phyloP scores from a whole-genome alignment of 2,113 vertebrate species.

The Agapornis roseicollis region DNA sequence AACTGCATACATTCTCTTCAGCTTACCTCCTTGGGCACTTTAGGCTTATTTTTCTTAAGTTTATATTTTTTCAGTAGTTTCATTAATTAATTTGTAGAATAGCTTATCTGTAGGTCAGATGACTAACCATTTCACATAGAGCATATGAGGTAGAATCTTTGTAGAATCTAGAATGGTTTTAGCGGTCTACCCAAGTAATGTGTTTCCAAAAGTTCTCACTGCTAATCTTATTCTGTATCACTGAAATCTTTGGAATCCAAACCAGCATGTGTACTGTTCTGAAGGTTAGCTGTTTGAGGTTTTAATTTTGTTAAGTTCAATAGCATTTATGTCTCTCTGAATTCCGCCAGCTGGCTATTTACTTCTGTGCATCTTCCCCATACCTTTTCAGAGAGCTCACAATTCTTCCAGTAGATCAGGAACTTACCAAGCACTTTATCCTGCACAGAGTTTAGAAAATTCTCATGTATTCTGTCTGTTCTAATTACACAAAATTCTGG shows the following conservation, averaged over 20 bases:
- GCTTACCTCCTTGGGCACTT: background rate
- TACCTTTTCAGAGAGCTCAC: background rate
- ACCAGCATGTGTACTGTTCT: rapidly evolving
- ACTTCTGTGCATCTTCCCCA: background rate
- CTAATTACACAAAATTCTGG: background rate
- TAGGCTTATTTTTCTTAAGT: background rate
- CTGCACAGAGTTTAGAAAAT: background rate
- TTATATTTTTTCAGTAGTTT: background rate
- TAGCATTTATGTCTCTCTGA: background rate
- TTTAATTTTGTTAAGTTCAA: background rate
- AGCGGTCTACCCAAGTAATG: background rate
- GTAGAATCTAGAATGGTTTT: no score
- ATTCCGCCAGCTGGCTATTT: background rate
- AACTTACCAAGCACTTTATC: background rate
- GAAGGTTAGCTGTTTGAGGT: background rate
- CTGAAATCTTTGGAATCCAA: background rate
- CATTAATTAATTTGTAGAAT: background rate
- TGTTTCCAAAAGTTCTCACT: background rate
- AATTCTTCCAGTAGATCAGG: background rate
- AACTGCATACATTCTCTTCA: background rate
- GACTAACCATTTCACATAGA: background rate
- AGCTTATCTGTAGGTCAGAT: background rate
- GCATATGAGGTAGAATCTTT: background rate
- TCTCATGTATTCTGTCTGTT: background rate
- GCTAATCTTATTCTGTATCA: background rate